Evolutionary conservation across 92 coral and sea anemone species (phyloP), one percentile per base, ranked within the genome.

Genomic region (Epizoanthus illoricatus): DNA sequence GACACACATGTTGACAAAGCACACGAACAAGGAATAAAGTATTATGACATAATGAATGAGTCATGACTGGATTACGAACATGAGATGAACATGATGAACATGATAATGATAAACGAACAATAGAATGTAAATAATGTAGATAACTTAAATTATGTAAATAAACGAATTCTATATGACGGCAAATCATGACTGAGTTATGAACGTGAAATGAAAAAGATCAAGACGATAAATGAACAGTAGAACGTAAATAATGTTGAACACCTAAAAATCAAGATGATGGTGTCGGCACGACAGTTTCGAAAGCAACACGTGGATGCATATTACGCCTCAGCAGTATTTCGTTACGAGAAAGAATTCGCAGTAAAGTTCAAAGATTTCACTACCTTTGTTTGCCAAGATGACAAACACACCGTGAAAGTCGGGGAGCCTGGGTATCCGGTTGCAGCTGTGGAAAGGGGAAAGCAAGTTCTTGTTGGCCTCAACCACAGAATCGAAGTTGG

Each of bases 401-500:
- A 88, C 74, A 88, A 88, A 67, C 91, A 88, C 65, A 85, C 81
- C 55, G 84, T 84, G 75, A 87, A 87, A 57, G 84, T 84, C 3
- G 88, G 90, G 0, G 90, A 87, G 55, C 88, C 91, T 43, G 75
- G 75, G 13, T 85, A 70, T 67, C 91, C 86, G 8, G 76, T 88
- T 45, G 91, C 88, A 24, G 88, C 91, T 42, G 88, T 80, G 42
- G 86, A 88, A 86, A 60, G 88, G 64, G 88, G 88, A 66, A 88
- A 85, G 47, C 80, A 73, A 41, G 88, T 88, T n/a, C 28, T 85
- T 39, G 91, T 88, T 15, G 86, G 88, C 21, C 71, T 81, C 69
- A 79, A 88, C 78, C 82, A 78, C 42, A 73, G 75, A 60, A 84
- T 88, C 76, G 72, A 69, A 61, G 83, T 84, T 80, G 84, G 88